Base-by-base conservation (phyloP, 2,888 invertebrate genomes). In the Agrotis segetum region DNA sequence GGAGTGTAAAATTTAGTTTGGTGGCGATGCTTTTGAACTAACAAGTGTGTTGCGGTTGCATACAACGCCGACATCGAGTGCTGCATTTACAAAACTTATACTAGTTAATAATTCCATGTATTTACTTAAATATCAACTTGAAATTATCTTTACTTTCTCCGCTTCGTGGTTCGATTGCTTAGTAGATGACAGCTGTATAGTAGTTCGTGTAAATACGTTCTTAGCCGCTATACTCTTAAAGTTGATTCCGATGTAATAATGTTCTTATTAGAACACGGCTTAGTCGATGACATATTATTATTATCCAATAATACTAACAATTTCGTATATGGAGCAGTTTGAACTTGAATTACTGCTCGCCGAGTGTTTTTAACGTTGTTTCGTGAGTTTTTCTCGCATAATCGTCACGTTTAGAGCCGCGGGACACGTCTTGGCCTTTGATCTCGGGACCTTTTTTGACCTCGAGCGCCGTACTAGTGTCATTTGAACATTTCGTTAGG, bases 281-380 rank as follows among this genome's bases (percentile, higher is more conserved):
- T 29, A 17, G n/a, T 58, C 17, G 17, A 16, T 71, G 14, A 49
- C 53, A 64, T 21, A 52, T 53, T 49, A 19, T 67, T 21, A 52
- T 53, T 49, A 19, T 67, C 44, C 34, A 71, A 53, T 50, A n/a
- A 44, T 24, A 63, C 13, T 16, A 40, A 56, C 9, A 44, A 21
- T 46, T 55, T 49, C 34, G 40, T 67, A 21, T 44, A 21, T 44
- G 2, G 47, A 46, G 52, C 29, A 34, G 13, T 24, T 55, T 59
- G 19, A 49, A 24, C 24, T 49, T 53, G 19, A 24, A 24, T 52
- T 53, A 11, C 55, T 49, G 50, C 44, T 24, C 19, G 14, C 16
- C 55, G 29, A 46, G 34, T 68, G 68, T 58, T 77, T 66, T 61
- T 47, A 44, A 49, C 21, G 47, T 29, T 24, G 19, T 24, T 74